Base-by-base conservation (phyloP, 1,140 invertebrate genomes). In the Dreissena polymorpha region DNA sequence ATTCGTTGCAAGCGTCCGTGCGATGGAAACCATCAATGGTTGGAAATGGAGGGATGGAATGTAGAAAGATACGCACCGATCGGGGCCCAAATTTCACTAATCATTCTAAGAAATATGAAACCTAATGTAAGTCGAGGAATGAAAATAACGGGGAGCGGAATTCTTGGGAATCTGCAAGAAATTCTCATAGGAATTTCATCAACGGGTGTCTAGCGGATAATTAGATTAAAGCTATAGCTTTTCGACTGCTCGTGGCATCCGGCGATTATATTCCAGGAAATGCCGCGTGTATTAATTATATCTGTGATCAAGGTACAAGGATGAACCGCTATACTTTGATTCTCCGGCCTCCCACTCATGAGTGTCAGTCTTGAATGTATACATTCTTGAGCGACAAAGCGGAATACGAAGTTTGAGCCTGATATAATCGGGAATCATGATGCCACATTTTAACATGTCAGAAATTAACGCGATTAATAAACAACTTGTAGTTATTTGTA, bases 191-290 rank as follows among this genome's bases (percentile, higher is more conserved):
- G 81, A 51, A 83, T 76, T 83, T 83, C 73, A 75, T 76, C 81
- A 63, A 27, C 67, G 23, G 14, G 72, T 73, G 72, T 23, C 72
- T 76, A 68, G 29, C 64, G 63, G 64, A 74, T 83, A 83, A 83
- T 83, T 83, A 83, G 81, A 83, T 83, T 83, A 83, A 71, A 76
- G 67, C 72, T 29, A 51, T 39, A 83, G 73, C 69, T 83, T 70
- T 69, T 23, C 25, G 67, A 49, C 51, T 70, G 67, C 76, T 71
- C 60, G 53, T 76, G 81, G 81, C 67, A 76, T 67, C 23, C 27
- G 27, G 13, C 64, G 68, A 51, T 57, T n/a, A 27, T 76, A 60
- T 70, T 39, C 78, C 60, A 53, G 76, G 39, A 81, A 72, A 50
- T 69, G 50, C 64, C 49, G 51, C 10, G 49, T 60, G 50, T 50